A percentile compares a stretch with the other conserved stretches of the same genome.
These are phyloP conservation scores for Cololabis saira DNA, from an alignment of 2,113 vertebrate species.

Conservation along the genomic window DNA sequence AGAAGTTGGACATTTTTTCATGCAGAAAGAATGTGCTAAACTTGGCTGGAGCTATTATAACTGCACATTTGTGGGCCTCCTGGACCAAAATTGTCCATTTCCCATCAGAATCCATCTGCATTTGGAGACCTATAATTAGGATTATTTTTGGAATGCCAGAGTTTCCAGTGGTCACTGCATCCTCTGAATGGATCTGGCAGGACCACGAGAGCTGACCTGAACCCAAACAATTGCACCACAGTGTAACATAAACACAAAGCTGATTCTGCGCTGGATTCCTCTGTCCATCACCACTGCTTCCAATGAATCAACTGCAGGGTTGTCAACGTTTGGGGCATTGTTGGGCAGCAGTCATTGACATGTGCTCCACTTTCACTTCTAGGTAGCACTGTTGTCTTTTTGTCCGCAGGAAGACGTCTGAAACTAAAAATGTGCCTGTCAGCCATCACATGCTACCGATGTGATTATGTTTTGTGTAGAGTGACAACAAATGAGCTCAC, in stretches of 20 bases:
- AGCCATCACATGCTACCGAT: conserved; percentile 22
- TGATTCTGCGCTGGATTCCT: conserved; percentile 62
- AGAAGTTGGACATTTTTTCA: conserved; percentile 48
- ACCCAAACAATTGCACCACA: conserved; percentile 70
- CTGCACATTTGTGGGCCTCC: conserved; percentile 61
- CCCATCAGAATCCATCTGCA: conserved; percentile 68
- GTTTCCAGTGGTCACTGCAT: conserved; percentile 75
- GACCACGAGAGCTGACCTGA: conserved; percentile 65
- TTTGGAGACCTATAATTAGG: conserved; percentile 78
- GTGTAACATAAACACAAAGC: conserved; percentile 64
- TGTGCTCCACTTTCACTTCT: conserved; percentile 50
- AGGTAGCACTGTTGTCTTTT: conserved; percentile 34
- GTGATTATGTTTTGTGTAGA: conserved; percentile 26
- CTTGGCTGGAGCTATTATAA: conserved; percentile 69
- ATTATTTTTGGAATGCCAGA: conserved; percentile 77
- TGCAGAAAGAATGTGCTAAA: conserved; percentile 73
- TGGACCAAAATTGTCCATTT: conserved; percentile 71
- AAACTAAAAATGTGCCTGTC: conserved; percentile 28
- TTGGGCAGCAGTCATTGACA: conserved; percentile 35
- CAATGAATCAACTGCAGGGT: conserved; percentile 63
- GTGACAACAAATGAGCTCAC: conserved; percentile 27
- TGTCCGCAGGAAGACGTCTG: conserved; percentile 42
- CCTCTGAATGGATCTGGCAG: conserved; percentile 66
- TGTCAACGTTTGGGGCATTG: conserved; percentile 50
- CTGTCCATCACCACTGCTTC: conserved; percentile 32